Evolutionary conservation across 2,113 vertebrate genomes (phyloP).

Genomic region (Emberiza fucata): DNA sequence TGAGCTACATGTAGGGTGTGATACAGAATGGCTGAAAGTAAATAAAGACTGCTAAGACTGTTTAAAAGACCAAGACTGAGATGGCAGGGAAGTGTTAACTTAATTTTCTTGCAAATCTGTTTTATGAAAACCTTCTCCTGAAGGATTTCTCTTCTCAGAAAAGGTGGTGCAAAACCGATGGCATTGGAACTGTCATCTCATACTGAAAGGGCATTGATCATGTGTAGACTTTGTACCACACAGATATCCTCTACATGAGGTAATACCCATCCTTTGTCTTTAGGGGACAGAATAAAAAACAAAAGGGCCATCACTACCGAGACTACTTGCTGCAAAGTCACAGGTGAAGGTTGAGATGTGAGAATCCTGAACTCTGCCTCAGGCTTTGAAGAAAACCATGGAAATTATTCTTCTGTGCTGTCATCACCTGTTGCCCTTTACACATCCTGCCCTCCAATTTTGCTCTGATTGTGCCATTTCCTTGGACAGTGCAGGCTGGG

Average conservation of each 20-base stretch:
- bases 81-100: not conserved
- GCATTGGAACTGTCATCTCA: not conserved
- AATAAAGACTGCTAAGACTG: not conserved
- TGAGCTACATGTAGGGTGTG: not conserved
- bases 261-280: not conserved
- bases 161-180: not conserved
- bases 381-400: not conserved
- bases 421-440: not conserved
- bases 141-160: not conserved
- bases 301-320: not conserved
- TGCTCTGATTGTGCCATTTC: fast-evolving
- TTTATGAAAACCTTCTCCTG: not conserved
- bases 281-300: not conserved
- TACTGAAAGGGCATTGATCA: not conserved
- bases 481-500: fast-evolving
- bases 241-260: not conserved
- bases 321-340: not conserved
- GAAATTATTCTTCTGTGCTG: not conserved
- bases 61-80: not conserved
- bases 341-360: not conserved
- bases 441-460: not conserved
- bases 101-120: not conserved
- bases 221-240: not conserved
- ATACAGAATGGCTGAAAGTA: not conserved
- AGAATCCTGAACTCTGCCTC: not conserved